A percentile compares a stretch with the other conserved stretches of the same genome.
Evolutionary conservation across 2,888 invertebrate genomes (phyloP).

Genomic region (Congeria kusceri): DNA sequence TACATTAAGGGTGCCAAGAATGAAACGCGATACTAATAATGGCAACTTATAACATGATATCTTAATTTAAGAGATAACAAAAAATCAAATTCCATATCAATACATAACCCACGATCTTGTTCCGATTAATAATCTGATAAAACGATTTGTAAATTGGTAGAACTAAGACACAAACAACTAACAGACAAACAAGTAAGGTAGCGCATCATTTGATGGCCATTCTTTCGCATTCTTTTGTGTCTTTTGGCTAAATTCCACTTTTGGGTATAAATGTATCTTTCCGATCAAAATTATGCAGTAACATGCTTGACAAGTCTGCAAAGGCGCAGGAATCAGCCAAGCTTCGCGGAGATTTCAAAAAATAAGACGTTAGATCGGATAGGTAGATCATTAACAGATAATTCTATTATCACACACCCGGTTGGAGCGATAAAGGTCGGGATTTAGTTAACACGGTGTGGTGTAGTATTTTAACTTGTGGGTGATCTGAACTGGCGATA

Average conservation of each 20-base stretch:
- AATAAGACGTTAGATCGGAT: constrained; percentile 51
- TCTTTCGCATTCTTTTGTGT: constrained; percentile 1
- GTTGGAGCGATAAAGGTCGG: constrained; percentile 41
- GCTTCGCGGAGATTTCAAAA: constrained; percentile 50
- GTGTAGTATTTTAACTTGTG: constrained; percentile 34
- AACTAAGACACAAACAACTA: constrained; percentile 15
- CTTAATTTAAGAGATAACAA: constrained; percentile 22
- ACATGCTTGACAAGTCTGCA: constrained; percentile 58
- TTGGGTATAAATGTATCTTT: constrained; percentile 45
- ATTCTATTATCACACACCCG: constrained; percentile 24
- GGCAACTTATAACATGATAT: too few relatives aligned
- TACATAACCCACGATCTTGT: constrained; percentile 31
- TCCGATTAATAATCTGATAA: constrained; percentile 41
- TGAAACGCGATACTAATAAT: too few relatives aligned
- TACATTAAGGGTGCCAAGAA: too few relatives aligned
- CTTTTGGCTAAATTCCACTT: constrained; percentile 8
- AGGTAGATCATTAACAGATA: constrained; percentile 38
- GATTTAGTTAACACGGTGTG: constrained; percentile 27
- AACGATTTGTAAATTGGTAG: constrained; percentile 33
- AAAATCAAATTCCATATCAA: constrained; percentile 45
- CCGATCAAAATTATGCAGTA: constrained; percentile 46
- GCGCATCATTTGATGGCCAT: constrained; percentile 4
- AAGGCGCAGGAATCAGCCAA: constrained; percentile 30
- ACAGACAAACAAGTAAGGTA: constrained; percentile 7
- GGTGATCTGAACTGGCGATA: constrained; percentile 31